Base-by-base conservation (phyloP, 2,797 vertebrate species). In the Oceanodroma leucorhoa region DNA sequence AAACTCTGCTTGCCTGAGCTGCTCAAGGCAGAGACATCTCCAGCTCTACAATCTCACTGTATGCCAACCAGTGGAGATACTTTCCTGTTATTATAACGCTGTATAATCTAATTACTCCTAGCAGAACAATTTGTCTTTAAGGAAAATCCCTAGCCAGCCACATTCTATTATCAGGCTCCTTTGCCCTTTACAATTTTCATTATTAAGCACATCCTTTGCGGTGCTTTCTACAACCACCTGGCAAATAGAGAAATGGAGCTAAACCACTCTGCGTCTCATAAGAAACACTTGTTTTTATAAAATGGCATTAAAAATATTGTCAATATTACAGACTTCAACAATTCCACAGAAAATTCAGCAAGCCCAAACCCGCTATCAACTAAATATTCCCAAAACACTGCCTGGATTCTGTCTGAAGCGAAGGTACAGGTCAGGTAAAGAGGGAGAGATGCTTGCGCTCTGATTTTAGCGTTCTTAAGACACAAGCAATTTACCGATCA, bases 61-160 rank as follows among this genome's bases (percentile, higher is more conserved):
- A 2, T 3, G 34, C 27, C 58, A 62, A 2, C 17, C 34, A 17
- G 23, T 1, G 9, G 36, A 90, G 54, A 14, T 6, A 23, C 30
- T 19, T 29, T 11, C n/a, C n/a, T 7, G 38, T 5, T n/a, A 8
- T 15, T n/a, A 6, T 3, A 61, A 9, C 1, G 8, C n/a, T 34
- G 24, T 36, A 23, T 19, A 30, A 66, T 26, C 38, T 21, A 22
- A 46, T 51, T 27, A 38, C 13, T 32, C 27, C 18, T 20, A 46
- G 36, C 12, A 30, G 58, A 64, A 58, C 21, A 14, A 17, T 34
- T 38, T 64, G 54, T 14, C 41, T 24, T 54, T 15, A 20, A 43
- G 32, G 27, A 36, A 77, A 61, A 62, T 17, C 51, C 40, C 32
- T 16, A 2, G 11, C 17, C 5, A 26, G 70, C 38, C 48, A 26